These are phyloP conservation scores for Corythornis vintsioides DNA, from an alignment of 2,113 vertebrate genomes.

Conservation along the genomic window DNA sequence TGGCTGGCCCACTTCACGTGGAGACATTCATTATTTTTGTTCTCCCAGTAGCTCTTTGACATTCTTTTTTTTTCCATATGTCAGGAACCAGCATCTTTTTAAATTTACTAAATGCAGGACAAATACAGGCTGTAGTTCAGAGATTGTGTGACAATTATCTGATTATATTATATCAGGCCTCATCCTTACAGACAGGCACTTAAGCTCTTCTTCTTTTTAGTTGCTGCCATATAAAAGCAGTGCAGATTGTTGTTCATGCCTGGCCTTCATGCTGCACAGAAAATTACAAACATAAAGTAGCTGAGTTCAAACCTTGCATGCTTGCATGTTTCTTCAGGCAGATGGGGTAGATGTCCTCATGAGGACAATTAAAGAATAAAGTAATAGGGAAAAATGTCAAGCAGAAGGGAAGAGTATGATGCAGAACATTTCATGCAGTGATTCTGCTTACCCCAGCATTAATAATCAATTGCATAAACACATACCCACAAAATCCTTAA, in stretches of 20 bases:
- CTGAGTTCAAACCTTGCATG: conserved; percentile 1
- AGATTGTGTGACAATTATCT: not conserved
- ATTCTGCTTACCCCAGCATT: conserved; percentile 18
- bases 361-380: conserved; percentile 64
- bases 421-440: conserved; percentile 21
- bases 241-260: conserved; percentile 1
- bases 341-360: conserved; percentile 42
- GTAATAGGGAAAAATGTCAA: conserved; percentile 62
- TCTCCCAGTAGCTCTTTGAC: not conserved
- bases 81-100: not conserved
- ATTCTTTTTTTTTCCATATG: not conserved
- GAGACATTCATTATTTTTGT: not conserved
- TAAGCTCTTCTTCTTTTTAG: not conserved
- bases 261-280: conserved; percentile 18
- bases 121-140: not conserved
- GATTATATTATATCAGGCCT: not conserved
- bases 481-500: conserved; percentile 43
- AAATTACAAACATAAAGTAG: conserved; percentile 41
- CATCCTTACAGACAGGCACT: not conserved
- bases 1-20: not conserved
- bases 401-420: conserved; percentile 48
- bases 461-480: conserved; percentile 46
- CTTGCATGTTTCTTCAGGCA: conserved; percentile 25
- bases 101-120: not conserved
- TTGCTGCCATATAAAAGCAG: not conserved